Evolutionary conservation across 1,140 invertebrate species (phyloP).

Genomic region (Bradynema listronoti): DNA sequence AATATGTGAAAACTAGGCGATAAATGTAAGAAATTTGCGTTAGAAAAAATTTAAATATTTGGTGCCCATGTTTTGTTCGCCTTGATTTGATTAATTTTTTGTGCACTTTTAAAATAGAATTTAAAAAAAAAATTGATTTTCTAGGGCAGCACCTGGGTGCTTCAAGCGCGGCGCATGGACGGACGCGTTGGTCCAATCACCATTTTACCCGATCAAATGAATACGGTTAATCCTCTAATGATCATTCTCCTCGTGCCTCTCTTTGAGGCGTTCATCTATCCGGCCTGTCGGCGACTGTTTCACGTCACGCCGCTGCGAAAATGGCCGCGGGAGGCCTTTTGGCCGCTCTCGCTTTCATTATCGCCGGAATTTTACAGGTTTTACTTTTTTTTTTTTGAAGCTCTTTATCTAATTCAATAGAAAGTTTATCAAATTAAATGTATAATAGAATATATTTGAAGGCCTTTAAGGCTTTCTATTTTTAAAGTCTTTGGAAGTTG

Average conservation of each 20-base stretch:
- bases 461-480: too few relatives aligned
- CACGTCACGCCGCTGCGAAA: conserved; percentile 67
- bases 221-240: conserved; percentile 61
- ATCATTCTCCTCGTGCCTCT: conserved; percentile 52
- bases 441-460: too few relatives aligned
- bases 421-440: conserved; percentile 4
- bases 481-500: too few relatives aligned
- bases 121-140: too few relatives aligned
- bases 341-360: conserved; percentile 43
- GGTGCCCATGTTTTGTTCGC: too few relatives aligned
- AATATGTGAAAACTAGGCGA: too few relatives aligned
- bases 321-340: conserved; percentile 40
- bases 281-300: conserved; percentile 59
- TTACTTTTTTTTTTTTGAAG: not conserved
- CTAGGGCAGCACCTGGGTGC: conserved; percentile 32
- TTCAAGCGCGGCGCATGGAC: conserved; percentile 55
- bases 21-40: too few relatives aligned
- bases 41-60: too few relatives aligned
- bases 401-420: conserved; percentile 9
- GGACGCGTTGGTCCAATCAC: conserved; percentile 58
- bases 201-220: conserved; percentile 80
- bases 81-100: too few relatives aligned
- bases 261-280: conserved; percentile 56
- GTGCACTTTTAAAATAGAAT: too few relatives aligned
- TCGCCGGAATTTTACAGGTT: conserved; percentile 39